Evolutionary conservation across 1,140 invertebrate genomes (phyloP), one percentile per base, ranked within the genome.

Genomic region (Elysia chlorotica): DNA sequence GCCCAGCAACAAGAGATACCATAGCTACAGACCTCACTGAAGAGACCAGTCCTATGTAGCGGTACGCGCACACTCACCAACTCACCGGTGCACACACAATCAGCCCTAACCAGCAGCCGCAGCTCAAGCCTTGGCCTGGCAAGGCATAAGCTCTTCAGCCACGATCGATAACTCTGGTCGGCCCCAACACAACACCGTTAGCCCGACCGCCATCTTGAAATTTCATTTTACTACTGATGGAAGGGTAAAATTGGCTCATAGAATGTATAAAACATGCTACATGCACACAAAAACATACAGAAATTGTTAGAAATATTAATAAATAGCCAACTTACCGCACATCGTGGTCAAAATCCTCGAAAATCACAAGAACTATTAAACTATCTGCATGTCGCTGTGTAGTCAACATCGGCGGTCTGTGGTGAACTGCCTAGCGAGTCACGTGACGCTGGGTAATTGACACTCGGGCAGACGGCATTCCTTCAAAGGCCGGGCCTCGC

Each of bases 371-470:
- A 59, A 36, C 59, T 69, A 69, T 4, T 59, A 36, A 69, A 69
- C 57, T 59, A 36, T 59, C 67, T 57, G 67, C 67, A 69, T 59
- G 67, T 69, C 67, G 14, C 3, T 36, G 2, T n/a, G 25, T 30
- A 59, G 48, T 23, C 38, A 38, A 28, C 56, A 59, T 21, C 54
- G 65, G n/a, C n/a, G 37, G 23, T 36, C 19, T 31, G 33, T 53
- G 56, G 54, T 56, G 67, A 53, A 69, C 67, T 38, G 31, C 67
- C 19, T n/a, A 25, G 23, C 31, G 30, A 53, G 54, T 69, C 67
- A 69, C 67, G 67, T 69, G 67, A 69, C 67, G 67, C 54, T 3
- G 53, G 41, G 67, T 69, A 69, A 69, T 69, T 69, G 67, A 69
- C 67, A 69, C 67, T 69, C 67, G 53, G 59, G 67, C 67, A 59